Evolutionary conservation across 2,888 invertebrate species (phyloP), one percentile per base, ranked within the genome.

Genomic region (Limnephilus marmoratus): DNA sequence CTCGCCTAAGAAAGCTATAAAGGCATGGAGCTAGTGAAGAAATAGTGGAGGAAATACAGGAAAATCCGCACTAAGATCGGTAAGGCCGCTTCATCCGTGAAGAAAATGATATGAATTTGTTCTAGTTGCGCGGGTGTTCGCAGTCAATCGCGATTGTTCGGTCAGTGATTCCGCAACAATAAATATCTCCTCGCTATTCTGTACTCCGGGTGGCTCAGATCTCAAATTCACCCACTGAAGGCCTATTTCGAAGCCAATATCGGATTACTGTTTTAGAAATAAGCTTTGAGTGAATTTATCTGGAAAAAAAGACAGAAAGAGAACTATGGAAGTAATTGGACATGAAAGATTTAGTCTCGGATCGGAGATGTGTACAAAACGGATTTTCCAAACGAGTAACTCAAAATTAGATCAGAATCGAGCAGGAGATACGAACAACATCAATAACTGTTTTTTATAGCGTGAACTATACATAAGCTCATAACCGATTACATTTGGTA

Each of bases 51-150:
- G 41, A 83, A 90, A 24, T 81, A 90, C 82, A 81, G 81, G 12
- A 90, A 90, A 49, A 90, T 90, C 15, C 81, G 7, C 45, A 90
- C 45, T 81, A 81, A 90, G 81, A 89, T 89, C 68, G 37, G 37
- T 34, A 24, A 89, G 34, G 68, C 34, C 89, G 80, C 37, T 68
- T 41, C 49, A 45, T 85, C 80, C 85, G 41, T 90, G 34, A 53
- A 37, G 83, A 85, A 90, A 90, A 68, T 90, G 85, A 85, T 85
- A 90, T 90, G 85, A 85, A 90, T 90, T 90, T 90, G 83, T 49
- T 82, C 90, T 31, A 85, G 85, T 49, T 37, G 24, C 68, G 18
- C 83, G 68, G 53, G 53, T 90, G 12, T 90, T 85, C 37, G 85
- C 90, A 85, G 53, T 85, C 53, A 90, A 90, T 90, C 90, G 53